Conservation (phyloP, 1,140 invertebrate species). For the Drosophila auraria region DNA sequence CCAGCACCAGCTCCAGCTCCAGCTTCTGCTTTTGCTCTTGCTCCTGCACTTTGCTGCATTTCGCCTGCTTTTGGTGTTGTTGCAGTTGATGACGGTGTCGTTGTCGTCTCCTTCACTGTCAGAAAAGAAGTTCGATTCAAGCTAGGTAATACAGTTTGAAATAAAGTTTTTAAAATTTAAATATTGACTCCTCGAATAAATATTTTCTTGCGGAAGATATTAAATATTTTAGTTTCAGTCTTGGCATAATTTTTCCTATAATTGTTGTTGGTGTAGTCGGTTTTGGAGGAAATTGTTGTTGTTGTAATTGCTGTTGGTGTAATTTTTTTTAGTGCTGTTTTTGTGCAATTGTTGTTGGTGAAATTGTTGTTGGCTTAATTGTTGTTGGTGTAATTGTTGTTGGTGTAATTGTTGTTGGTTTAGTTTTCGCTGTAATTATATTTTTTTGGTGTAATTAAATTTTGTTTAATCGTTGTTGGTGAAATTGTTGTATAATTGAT, state of each 20-base stretch:
- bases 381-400: background rate
- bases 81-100: slow-evolving; percentile 56
- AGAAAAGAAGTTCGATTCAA: background rate
- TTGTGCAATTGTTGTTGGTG: background rate
- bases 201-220: too few relatives aligned
- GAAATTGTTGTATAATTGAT: too few relatives aligned
- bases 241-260: background rate
- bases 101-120: slow-evolving; percentile 17
- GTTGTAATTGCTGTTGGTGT: background rate
- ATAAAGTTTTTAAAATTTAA: too few relatives aligned
- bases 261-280: background rate
- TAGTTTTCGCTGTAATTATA: too few relatives aligned
- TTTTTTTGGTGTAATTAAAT: background rate
- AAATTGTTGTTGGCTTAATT: background rate
- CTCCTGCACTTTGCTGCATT: background rate
- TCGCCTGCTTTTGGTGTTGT: slow-evolving; percentile 28
- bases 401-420: too few relatives aligned
- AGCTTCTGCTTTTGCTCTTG: slow-evolving; percentile 10
- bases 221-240: background rate
- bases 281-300: background rate
- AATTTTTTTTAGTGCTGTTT: too few relatives aligned
- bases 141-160: background rate
- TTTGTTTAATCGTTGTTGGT: too few relatives aligned
- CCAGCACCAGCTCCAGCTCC: background rate
- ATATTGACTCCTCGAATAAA: too few relatives aligned